phyloP scores from a whole-genome alignment of 2,113 vertebrate species.

The Corapipo altera region DNA sequence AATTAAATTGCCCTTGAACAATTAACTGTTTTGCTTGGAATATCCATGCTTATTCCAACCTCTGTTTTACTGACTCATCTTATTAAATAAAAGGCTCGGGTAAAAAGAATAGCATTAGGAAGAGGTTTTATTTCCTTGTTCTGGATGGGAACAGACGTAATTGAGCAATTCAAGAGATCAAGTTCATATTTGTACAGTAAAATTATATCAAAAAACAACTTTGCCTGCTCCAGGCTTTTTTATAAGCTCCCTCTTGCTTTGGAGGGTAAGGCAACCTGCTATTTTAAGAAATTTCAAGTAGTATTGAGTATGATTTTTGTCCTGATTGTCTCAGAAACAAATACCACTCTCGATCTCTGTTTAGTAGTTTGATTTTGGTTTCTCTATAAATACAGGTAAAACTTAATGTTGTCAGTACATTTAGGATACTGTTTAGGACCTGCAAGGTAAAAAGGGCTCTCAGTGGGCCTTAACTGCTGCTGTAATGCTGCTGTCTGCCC shows the following conservation, averaged over 20 bases:
- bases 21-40: slow-evolving; percentile 52
- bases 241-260: neutral
- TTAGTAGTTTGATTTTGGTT: neutral
- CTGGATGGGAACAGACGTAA: slow-evolving; percentile 14
- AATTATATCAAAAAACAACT: neutral
- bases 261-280: neutral
- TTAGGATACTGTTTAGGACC: neutral
- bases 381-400: neutral
- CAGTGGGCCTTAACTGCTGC: neutral
- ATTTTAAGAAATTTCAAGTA: neutral
- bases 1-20: slow-evolving; percentile 6
- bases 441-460: slow-evolving; percentile 19
- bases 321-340: neutral
- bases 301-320: neutral
- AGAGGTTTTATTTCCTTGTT: slow-evolving; percentile 38
- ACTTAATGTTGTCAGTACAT: neutral
- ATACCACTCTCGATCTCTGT: neutral
- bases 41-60: slow-evolving; percentile 40
- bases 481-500: slow-evolving; percentile 59
- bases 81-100: slow-evolving; percentile 56
- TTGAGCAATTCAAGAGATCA: neutral
- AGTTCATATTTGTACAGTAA: neutral
- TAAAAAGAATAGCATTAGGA: slow-evolving; percentile 41
- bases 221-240: neutral
- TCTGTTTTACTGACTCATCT: slow-evolving; percentile 59